A percentile compares a stretch with the other conserved stretches of the same genome.
Conservation (phyloP, 1,140 invertebrate genomes). For the Macrosteles quadrilineatus region DNA sequence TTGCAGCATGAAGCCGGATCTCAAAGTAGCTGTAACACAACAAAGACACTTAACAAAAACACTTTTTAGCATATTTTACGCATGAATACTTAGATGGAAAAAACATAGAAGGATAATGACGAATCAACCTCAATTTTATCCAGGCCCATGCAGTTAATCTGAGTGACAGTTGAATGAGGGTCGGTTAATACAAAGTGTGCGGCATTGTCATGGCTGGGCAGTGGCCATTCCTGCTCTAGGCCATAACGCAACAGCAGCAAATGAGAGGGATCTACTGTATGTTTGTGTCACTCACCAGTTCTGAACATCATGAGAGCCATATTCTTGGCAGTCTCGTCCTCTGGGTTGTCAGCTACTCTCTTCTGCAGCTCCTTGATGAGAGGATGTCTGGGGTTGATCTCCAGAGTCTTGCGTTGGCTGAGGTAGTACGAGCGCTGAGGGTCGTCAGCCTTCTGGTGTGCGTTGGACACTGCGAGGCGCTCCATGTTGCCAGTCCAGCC, state of each 20-base stretch:
- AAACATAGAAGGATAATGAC: no score
- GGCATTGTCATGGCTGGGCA: no score
- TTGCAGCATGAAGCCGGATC: slow-evolving; percentile 86
- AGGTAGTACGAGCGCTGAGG: slow-evolving; percentile 89
- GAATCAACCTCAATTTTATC: no score
- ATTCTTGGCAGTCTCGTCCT: slow-evolving; percentile 79
- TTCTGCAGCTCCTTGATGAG: slow-evolving; percentile 88
- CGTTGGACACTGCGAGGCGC: slow-evolving; percentile 91
- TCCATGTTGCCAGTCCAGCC: slow-evolving; percentile 99
- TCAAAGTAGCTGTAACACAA: slow-evolving; percentile 71
- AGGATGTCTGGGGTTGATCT: slow-evolving; percentile 98
- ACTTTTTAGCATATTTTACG: neutral
- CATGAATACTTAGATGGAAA: no score
- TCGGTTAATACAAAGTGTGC: no score
- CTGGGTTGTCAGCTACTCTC: slow-evolving; percentile 75
- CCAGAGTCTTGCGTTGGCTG: slow-evolving; percentile 95
- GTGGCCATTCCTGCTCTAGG: no score
- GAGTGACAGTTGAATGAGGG: no score
- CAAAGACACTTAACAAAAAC: slow-evolving; percentile 25
- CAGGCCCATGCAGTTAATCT: no score
- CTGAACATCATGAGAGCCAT: slow-evolving; percentile 93
- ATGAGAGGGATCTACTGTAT: no score
- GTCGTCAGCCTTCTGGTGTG: slow-evolving; percentile 95
- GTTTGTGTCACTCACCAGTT: slow-evolving; percentile 61
- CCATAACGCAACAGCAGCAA: no score